Conservation (phyloP, 2,113 vertebrate genomes). For the Alethe castanea region DNA sequence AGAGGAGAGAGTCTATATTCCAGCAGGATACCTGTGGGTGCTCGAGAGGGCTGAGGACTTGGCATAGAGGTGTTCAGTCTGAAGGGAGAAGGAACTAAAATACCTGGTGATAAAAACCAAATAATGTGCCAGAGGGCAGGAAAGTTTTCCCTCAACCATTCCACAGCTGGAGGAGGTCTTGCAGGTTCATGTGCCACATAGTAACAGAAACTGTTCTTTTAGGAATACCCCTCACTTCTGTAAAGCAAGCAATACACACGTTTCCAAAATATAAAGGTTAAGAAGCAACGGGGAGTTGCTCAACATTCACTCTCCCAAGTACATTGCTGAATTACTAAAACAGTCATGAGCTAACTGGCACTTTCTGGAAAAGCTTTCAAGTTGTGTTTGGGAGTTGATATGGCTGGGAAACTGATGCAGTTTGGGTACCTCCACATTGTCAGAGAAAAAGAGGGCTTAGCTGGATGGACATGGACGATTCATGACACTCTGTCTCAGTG, state of each 20-base stretch:
- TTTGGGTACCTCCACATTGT: background rate
- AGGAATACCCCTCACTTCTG: background rate
- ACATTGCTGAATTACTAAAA: background rate
- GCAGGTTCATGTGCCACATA: background rate
- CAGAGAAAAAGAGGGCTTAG: background rate
- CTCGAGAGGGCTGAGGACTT: fast-evolving
- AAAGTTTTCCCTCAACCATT: background rate
- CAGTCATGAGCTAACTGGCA: background rate
- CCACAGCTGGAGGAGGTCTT: background rate
- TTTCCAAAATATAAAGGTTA: background rate
- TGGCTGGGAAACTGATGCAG: background rate
- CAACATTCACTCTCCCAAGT: background rate
- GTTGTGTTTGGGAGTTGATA: background rate
- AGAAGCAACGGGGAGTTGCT: background rate
- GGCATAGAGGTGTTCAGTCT: background rate
- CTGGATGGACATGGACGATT: background rate
- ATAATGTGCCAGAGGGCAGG: background rate
- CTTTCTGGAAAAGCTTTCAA: background rate
- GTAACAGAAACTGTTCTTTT: background rate
- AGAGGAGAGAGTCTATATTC: background rate
- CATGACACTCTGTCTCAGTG: fast-evolving
- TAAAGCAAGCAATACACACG: background rate
- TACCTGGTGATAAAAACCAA: background rate
- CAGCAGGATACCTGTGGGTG: background rate
- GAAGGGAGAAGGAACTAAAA: background rate